Percentiles rank a stretch among this genome's conserved stretches.
phyloP scores from a whole-genome alignment of 2,888 invertebrate species.

The Drosophila mimica region DNA sequence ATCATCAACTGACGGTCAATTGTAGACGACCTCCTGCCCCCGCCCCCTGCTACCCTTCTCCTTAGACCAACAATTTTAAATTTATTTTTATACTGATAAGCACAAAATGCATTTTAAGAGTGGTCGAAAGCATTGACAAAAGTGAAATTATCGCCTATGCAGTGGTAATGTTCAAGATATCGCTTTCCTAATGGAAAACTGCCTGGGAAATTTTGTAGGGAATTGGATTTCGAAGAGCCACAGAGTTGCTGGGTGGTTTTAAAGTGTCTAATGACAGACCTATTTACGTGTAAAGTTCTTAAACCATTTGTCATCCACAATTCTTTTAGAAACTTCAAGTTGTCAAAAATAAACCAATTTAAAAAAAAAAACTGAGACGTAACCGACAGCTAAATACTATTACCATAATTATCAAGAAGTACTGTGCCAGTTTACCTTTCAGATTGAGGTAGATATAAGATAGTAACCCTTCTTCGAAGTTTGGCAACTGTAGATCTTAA shows the following conservation, averaged over 20 bases:
- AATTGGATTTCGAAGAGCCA: neutral
- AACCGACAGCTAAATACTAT: too few relatives aligned
- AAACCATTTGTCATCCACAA: neutral
- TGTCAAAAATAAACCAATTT: neutral
- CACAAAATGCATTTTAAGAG: conserved; percentile 34
- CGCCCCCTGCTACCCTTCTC: neutral
- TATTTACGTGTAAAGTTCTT: neutral
- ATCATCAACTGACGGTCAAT: conserved; percentile 43
- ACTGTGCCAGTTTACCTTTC: too few relatives aligned
- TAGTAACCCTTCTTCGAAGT: too few relatives aligned
- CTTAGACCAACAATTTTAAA: neutral
- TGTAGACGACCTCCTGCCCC: conserved; percentile 9
- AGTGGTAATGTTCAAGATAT: conserved; percentile 22
- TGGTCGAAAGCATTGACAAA: conserved; percentile 29
- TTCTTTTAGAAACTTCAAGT: neutral
- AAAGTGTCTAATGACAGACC: neutral
- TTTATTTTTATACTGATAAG: conserved; percentile 37
- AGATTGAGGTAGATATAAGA: too few relatives aligned
- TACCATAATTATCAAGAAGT: too few relatives aligned
- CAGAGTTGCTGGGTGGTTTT: neutral
- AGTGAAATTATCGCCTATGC: conserved; percentile 23
- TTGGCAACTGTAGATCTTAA: too few relatives aligned
- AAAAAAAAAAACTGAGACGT: too few relatives aligned
- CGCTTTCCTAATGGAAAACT: conserved; percentile 23
- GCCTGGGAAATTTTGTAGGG: conserved; percentile 11